phyloP scores from a whole-genome alignment of 1,140 invertebrate genomes.

The Rhopalosiphum maidis region DNA sequence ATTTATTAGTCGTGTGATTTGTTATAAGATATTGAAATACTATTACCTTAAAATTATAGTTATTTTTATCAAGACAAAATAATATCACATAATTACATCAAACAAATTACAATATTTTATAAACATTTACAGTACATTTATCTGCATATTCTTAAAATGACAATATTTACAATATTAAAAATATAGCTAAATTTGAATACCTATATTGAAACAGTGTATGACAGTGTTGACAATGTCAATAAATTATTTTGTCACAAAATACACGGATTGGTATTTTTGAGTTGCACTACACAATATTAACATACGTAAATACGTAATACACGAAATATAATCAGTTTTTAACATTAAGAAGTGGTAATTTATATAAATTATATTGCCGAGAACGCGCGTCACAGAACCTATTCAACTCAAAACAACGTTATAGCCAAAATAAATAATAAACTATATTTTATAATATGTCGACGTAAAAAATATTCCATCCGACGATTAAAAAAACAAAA shows the following conservation, averaged over 20 bases:
- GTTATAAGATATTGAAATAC: neutral
- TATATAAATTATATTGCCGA: neutral
- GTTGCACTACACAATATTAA: neutral
- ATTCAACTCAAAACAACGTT: neutral
- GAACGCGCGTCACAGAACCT: neutral
- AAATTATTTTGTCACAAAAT: no score
- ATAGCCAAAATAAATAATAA: neutral
- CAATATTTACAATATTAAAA: no score
- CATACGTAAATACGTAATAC: neutral
- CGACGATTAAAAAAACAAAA: neutral
- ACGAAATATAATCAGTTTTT: neutral
- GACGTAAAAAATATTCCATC: neutral
- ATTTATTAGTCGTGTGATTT: neutral
- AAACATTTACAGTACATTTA: neutral
- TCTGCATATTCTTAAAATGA: neutral
- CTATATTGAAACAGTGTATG: neutral
- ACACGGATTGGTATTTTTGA: neutral
- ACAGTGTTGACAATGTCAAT: neutral
- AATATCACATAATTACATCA: neutral
- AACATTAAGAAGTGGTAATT: no score
- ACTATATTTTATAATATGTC: neutral
- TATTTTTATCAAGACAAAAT: neutral
- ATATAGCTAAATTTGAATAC: neutral
- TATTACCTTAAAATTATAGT: neutral
- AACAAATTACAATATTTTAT: neutral